Evolutionary conservation across 2,113 vertebrate genomes (phyloP).

Genomic region (Thalassoma bifasciatum): DNA sequence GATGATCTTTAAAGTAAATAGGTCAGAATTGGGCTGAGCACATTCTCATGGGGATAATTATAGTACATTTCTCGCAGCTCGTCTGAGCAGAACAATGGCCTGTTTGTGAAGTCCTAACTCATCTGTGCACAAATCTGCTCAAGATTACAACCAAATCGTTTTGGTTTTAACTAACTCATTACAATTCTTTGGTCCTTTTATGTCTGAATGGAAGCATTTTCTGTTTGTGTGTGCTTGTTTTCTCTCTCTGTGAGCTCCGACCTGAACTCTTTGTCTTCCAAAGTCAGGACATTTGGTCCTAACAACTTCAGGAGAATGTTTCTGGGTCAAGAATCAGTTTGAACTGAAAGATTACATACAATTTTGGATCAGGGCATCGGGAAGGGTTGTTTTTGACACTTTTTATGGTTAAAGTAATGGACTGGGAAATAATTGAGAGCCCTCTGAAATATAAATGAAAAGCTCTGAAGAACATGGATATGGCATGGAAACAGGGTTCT

Average conservation of each 20-base stretch:
- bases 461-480: too few relatives aligned
- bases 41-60: slow-evolving; percentile 66
- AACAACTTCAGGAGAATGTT: not conserved
- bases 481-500: too few relatives aligned
- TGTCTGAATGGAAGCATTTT: slow-evolving; percentile 37
- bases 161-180: slow-evolving; percentile 35
- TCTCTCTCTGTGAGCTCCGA: not conserved
- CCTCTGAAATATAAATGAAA: not conserved
- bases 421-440: not conserved
- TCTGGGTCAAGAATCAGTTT: not conserved
- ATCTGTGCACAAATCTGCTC: slow-evolving; percentile 52
- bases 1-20: slow-evolving; percentile 66
- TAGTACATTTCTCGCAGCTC: slow-evolving; percentile 52
- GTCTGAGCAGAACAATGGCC: slow-evolving; percentile 57
- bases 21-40: slow-evolving; percentile 46
- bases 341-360: not conserved
- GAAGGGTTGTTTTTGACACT: not conserved
- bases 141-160: slow-evolving; percentile 45
- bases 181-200: slow-evolving; percentile 11
- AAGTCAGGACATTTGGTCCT: not conserved
- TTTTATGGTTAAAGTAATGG: not conserved
- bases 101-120: slow-evolving; percentile 64
- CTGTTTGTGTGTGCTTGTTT: not conserved
- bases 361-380: not conserved
- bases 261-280: not conserved